Base-by-base conservation (phyloP, 2,113 vertebrate species). In the Loxodonta africana region DNA sequence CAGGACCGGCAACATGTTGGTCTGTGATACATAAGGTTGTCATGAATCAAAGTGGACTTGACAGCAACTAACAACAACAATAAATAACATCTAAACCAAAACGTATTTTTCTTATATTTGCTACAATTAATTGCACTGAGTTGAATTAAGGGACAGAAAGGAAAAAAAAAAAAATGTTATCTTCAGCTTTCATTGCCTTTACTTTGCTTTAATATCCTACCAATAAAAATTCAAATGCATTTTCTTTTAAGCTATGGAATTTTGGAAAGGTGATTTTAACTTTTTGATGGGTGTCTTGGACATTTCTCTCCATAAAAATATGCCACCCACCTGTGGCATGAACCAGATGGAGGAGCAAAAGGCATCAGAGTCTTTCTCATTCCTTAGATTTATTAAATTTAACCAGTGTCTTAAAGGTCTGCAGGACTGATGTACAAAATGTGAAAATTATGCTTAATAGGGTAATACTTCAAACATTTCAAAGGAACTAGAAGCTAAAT, bases 251-350 rank as follows among this genome's bases (percentile, higher is more conserved):
- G 82, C 8, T 20, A 12, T 0, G 73, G 67, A 83, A 81, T 91
- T 95, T 90, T 44, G n/a, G 69, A 96, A 80, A 91, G 67, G 48
- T 74, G n/a, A 91, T 88, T 96, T 90, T 91, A 76, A 86, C 77
- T 88, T 93, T 57, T 11, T 65, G 86, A 65, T 71, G 25, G 21
- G 44, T 78, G 20, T 74, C 73, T 91, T n/a, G 51, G 60, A 44
- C 51, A 28, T 26, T 87, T 88, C 28, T 91, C 33, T 80, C 18
- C 84, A 26, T 30, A 65, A 95, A 88, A 80, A 53, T 44, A 83
- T 62, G 51, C 25, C 33, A 41, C 4, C 21, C 7, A n/a, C 20
- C 76, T 21, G 51, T 8, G 25, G 60, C 74, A 53, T 4, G 76
- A 74, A 65, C 44, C 48, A 76, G 51, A 74, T 2, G 37, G 71